Evolutionary conservation across 1,140 invertebrate species (phyloP), one percentile per base, ranked within the genome.

Genomic region (Lasioglossum baleicum): DNA sequence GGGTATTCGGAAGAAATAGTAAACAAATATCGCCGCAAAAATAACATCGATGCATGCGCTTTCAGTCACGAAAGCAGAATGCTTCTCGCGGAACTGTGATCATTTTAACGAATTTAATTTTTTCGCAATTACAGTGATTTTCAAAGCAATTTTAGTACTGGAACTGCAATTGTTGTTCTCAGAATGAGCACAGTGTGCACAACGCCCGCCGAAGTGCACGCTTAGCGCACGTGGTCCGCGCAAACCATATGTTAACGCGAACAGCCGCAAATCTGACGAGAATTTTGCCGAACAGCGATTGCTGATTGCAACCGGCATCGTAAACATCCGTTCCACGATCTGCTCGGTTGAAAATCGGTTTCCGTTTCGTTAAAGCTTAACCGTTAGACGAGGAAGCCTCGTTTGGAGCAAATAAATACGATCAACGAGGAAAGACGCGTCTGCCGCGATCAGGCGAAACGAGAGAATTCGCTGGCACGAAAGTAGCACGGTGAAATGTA

Each of bases 181-280:
- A 1, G 4, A 53, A 53, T 15, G 15, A 15, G 44, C 10, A 48
- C 44, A 2, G 44, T 11, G 44, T 13, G 35, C 1, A 35, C 0
- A 13, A 26, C 31, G 17, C 11, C 22, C 56, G 42, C n/a, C 42
- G 63, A 17, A 17, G 51, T 44, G 44, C 13, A n/a, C 35, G 17
- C 13, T 63, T 15, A 8, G 7, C 22, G 11, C 81, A 82, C 81
- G 81, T 82, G 81, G 76, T 20, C 20, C 6, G 56, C 44, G 3
- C 31, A 15, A n/a, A 35, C 81, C 81, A 82, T 82, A 82, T 82
- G 81, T 82, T 80, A 80, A 68, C 58, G 2, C 31, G 7, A 26
- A 69, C 20, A 61, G 64, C 48, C 5, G 48, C 13, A 11, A 53
- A 61, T 64, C 56, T 58, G 65, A 76, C 74, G 44, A n/a, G 13